phyloP scores from a whole-genome alignment of 1,140 invertebrate species.

The Drosophila pandora region DNA sequence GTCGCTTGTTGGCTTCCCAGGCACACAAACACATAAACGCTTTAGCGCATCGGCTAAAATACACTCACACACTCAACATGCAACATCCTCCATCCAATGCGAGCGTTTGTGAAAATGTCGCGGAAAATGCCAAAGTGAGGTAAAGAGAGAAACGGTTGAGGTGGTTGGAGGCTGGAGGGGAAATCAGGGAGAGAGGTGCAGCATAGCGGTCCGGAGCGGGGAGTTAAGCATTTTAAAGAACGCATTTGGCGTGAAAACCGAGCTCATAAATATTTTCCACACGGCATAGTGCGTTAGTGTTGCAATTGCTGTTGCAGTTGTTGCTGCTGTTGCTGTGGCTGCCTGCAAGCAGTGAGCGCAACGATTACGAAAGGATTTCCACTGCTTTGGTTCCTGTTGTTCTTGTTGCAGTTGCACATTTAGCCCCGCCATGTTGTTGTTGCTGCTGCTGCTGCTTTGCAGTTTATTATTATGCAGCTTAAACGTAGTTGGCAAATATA shows the following conservation, averaged over 20 bases:
- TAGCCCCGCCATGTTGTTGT: constrained; percentile 24
- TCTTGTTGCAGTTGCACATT: constrained; percentile 40
- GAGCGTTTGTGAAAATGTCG: constrained; percentile 55
- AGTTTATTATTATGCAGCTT: constrained; percentile 53
- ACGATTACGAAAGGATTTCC: constrained; percentile 75
- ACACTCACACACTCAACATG: constrained; percentile 26
- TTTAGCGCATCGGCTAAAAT: constrained; percentile 72
- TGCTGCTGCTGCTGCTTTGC: constrained; percentile 41
- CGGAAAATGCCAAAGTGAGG: constrained; percentile 43
- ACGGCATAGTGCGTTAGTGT: constrained; percentile 53
- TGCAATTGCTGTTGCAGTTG: constrained; percentile 29
- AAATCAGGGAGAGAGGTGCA: neutral
- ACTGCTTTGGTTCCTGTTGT: constrained; percentile 54
- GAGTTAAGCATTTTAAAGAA: constrained; percentile 54
- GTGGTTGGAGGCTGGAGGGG: no score
- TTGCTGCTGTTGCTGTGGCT: constrained; percentile 8
- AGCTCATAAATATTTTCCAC: constrained; percentile 79
- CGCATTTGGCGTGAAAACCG: constrained; percentile 75
- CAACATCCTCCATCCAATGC: constrained; percentile 34
- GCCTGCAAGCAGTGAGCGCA: constrained; percentile 59
- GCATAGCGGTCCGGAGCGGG: neutral
- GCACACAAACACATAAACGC: constrained; percentile 64
- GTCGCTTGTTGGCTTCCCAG: constrained; percentile 18
- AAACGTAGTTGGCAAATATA: constrained; percentile 51
- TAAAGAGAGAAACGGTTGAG: constrained; percentile 15